Percentiles rank a stretch among this genome's conserved stretches.
phyloP scores from a whole-genome alignment of 2,797 vertebrate genomes.

The Pseudochirops cupreus region DNA sequence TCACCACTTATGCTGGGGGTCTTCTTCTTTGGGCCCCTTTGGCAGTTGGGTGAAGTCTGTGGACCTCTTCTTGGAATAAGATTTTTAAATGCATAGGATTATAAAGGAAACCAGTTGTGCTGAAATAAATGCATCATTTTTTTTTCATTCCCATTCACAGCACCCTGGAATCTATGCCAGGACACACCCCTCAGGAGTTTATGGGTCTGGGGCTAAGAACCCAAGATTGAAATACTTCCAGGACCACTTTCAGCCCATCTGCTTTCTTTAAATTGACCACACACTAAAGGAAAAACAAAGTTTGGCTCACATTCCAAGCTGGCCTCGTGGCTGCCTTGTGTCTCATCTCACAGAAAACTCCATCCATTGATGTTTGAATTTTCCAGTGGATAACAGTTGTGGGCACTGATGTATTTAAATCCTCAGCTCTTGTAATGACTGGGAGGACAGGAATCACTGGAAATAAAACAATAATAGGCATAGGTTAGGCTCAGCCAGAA shows the following conservation, averaged over 20 bases:
- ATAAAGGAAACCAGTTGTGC: not conserved
- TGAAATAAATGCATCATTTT: slow-evolving; percentile 10
- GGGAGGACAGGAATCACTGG: slow-evolving; percentile 91
- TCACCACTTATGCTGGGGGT: not conserved
- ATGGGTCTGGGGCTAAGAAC: not conserved
- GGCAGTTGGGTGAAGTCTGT: not conserved
- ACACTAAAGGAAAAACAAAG: slow-evolving; percentile 12
- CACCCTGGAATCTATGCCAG: slow-evolving; percentile 4
- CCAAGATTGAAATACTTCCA: not conserved
- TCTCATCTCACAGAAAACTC: slow-evolving; percentile 83
- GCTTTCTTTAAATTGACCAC: slow-evolving; percentile 35
- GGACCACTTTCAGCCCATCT: not conserved
- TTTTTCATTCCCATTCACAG: not conserved
- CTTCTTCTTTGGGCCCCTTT: not conserved
- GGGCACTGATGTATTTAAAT: slow-evolving; percentile 76
- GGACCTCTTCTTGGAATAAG: not conserved
- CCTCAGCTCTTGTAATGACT: slow-evolving; percentile 78
- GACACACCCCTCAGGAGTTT: not conserved
- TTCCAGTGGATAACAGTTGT: slow-evolving; percentile 87
- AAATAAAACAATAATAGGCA: not conserved
- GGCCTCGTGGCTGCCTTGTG: slow-evolving; percentile 68
- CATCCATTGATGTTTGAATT: slow-evolving; percentile 74
- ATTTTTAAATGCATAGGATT: not conserved
- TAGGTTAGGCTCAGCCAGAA: not conserved
- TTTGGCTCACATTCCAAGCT: slow-evolving; percentile 83